phyloP scores from a whole-genome alignment of 1,140 invertebrate species.

The Goniozus legneri region DNA sequence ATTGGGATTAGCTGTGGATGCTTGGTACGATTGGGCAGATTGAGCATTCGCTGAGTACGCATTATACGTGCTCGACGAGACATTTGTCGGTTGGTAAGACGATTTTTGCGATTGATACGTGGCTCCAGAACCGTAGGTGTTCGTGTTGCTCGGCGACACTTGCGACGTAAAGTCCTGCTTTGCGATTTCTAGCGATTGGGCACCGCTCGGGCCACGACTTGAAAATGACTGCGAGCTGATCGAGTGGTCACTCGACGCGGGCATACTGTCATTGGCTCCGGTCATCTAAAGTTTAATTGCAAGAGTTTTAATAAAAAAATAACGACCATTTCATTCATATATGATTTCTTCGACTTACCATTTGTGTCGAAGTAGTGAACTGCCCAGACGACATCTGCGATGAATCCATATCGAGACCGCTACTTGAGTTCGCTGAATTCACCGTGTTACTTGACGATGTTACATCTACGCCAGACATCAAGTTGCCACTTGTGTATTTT shows the following conservation, averaged over 20 bases:
- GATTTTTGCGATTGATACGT: slow-evolving; percentile 45
- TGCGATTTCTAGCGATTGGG: slow-evolving; percentile 37
- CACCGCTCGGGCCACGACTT: slow-evolving; percentile 27
- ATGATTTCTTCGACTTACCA: no score
- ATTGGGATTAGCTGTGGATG: slow-evolving; percentile 40
- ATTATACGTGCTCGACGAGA: slow-evolving; percentile 42
- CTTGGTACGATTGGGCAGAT: slow-evolving; percentile 37
- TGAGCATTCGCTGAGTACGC: slow-evolving; percentile 41
- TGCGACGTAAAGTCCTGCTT: slow-evolving; percentile 44
- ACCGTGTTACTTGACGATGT: slow-evolving; percentile 39
- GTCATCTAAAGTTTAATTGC: slow-evolving; percentile 28
- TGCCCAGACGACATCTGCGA: slow-evolving; percentile 36
- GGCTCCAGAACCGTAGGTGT: slow-evolving; percentile 34
- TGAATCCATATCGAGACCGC: slow-evolving; percentile 45
- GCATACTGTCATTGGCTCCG: slow-evolving; percentile 34
- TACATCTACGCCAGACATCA: slow-evolving; percentile 40
- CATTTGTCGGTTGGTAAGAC: slow-evolving; percentile 40
- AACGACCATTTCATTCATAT: no score
- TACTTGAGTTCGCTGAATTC: slow-evolving; percentile 40
- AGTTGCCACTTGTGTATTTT: slow-evolving; percentile 40
- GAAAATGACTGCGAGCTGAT: slow-evolving; percentile 40
- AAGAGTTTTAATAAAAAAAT: not conserved
- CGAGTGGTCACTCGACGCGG: slow-evolving; percentile 36
- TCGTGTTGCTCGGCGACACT: slow-evolving; percentile 40
- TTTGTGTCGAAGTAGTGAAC: slow-evolving; percentile 42